A percentile compares a stretch with the other conserved stretches of the same genome.
Evolutionary conservation across 2,113 vertebrate species (phyloP).

Genomic region (Crotalus tigris): DNA sequence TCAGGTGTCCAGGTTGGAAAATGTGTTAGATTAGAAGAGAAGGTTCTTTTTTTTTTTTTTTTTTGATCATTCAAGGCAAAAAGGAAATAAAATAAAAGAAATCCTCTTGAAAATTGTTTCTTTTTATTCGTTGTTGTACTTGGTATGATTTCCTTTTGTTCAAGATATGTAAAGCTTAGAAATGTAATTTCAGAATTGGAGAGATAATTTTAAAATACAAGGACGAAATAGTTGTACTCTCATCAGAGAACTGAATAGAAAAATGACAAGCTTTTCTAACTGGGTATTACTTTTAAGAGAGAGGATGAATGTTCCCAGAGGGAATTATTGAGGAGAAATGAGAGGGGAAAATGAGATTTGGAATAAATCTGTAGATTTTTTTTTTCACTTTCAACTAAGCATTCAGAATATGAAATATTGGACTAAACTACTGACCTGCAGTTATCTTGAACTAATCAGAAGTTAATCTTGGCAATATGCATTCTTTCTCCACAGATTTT

Average conservation of each 20-base stretch:
- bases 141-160: constrained; percentile 24
- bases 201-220: neutral
- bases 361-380: neutral
- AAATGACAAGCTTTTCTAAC: neutral
- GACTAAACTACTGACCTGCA: neutral
- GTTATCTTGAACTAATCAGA: neutral
- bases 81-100: neutral
- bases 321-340: neutral
- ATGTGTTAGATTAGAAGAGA: constrained; percentile 37
- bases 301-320: neutral
- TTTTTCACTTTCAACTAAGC: no score
- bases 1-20: constrained; percentile 37
- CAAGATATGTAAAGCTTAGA: neutral
- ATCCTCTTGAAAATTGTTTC: neutral
- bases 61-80: constrained; percentile 26
- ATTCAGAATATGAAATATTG: neutral
- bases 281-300: neutral
- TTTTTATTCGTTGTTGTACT: constrained; percentile 9
- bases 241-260: neutral
- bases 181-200: neutral
- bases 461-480: neutral
- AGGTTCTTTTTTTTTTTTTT: neutral
- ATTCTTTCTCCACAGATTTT: neutral
- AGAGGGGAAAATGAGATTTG: neutral
- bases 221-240: neutral